Percentiles rank a stretch among this genome's conserved stretches.
Evolutionary conservation across 2,888 invertebrate genomes (phyloP).

Genomic region (Eupithecia vulgata): DNA sequence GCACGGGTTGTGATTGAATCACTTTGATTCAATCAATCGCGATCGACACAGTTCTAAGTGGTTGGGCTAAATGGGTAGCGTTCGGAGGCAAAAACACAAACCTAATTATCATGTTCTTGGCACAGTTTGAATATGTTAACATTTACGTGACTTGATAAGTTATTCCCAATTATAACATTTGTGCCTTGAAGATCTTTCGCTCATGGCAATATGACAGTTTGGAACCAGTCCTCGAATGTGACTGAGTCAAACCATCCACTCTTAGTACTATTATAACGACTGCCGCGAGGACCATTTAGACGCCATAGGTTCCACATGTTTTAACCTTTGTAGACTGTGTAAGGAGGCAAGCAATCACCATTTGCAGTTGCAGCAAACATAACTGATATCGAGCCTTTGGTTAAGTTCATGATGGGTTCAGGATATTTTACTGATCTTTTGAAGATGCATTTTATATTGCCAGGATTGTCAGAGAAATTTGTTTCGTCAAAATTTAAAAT

Average conservation of each 20-base stretch:
- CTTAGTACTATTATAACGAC: slow-evolving; percentile 13
- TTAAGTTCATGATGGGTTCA: slow-evolving; percentile 20
- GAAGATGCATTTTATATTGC: slow-evolving; percentile 12
- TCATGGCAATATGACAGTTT: slow-evolving; percentile 30
- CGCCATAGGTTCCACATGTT: slow-evolving; percentile 15
- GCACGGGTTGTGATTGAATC: too few relatives aligned
- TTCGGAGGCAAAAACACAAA: slow-evolving; percentile 16
- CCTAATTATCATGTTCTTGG: slow-evolving; percentile 17
- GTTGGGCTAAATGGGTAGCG: neutral
- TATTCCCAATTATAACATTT: slow-evolving; percentile 41
- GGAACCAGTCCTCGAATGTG: slow-evolving; percentile 17
- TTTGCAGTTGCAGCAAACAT: slow-evolving; percentile 21
- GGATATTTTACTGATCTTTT: slow-evolving; percentile 17
- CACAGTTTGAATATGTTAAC: slow-evolving; percentile 18
- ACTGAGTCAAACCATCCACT: slow-evolving; percentile 21
- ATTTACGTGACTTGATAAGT: slow-evolving; percentile 37
- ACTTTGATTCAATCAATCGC: too few relatives aligned
- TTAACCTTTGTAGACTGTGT: slow-evolving; percentile 17
- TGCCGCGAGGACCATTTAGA: slow-evolving; percentile 10
- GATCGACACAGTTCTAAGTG: too few relatives aligned
- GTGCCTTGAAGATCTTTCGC: slow-evolving; percentile 24
- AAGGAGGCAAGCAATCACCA: slow-evolving; percentile 17
- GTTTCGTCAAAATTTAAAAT: slow-evolving; percentile 10
- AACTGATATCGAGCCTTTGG: slow-evolving; percentile 18
- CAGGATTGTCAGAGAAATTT: slow-evolving; percentile 23